Conservation (phyloP, 2,888 invertebrate genomes). For the Parapristionchus giblindavisi region DNA sequence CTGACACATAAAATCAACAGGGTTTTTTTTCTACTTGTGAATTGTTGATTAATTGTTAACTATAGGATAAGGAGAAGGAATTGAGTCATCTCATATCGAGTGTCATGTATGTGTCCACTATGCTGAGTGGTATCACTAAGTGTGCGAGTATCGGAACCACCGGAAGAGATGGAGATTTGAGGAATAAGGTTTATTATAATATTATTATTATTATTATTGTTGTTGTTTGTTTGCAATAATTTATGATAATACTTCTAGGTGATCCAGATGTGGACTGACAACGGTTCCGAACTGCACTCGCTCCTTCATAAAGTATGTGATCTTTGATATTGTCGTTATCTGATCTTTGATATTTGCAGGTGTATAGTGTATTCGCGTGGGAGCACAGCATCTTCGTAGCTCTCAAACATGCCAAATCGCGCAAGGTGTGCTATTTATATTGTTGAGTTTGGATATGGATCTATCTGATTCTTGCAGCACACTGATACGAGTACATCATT, state of each 20-base stretch:
- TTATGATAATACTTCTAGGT: background rate
- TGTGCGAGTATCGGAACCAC: background rate
- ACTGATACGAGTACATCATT: no score
- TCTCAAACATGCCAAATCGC: no score
- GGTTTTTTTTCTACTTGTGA: no score
- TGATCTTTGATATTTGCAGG: background rate
- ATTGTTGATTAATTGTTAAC: no score
- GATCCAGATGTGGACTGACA: conserved; percentile 34
- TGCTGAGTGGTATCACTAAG: conserved; percentile 29
- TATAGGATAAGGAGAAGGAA: no score
- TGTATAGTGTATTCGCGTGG: conserved; percentile 29
- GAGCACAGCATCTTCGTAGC: conserved; percentile 20
- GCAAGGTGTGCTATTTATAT: no score
- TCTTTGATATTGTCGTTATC: background rate
- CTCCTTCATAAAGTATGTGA: conserved; percentile 26
- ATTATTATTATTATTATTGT: background rate
- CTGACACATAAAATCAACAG: no score
- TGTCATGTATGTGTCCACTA: conserved; percentile 1
- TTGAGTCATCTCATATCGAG: no score
- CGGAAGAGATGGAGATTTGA: background rate
- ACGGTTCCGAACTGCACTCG: conserved; percentile 34
- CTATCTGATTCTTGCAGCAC: no score
- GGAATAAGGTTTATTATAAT: conserved; percentile 7
- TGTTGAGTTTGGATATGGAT: no score
- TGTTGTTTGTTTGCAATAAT: background rate